These are phyloP conservation scores for Scaptomyza flava DNA, from an alignment of 2,888 invertebrate genomes.

Conservation along the genomic window DNA sequence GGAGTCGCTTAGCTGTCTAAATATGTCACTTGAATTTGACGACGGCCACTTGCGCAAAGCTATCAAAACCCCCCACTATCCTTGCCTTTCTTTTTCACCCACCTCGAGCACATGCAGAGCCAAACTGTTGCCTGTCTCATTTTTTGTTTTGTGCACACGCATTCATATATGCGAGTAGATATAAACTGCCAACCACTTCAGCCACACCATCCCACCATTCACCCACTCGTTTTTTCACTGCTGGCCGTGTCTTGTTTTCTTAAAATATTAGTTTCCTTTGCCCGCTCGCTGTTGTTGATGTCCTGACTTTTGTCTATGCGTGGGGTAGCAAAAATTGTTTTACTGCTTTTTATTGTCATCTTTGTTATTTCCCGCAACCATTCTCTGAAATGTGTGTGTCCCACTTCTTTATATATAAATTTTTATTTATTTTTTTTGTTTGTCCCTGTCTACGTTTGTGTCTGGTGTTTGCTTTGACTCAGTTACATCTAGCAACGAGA, in stretches of 20 bases:
- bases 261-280: slow-evolving; percentile 79
- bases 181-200: slow-evolving; percentile 32
- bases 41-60: slow-evolving; percentile 72
- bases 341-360: slow-evolving; percentile 80
- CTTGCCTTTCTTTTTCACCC: background rate
- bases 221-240: slow-evolving; percentile 13
- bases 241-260: slow-evolving; percentile 72
- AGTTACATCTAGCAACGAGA: slow-evolving; percentile 55
- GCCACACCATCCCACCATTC: background rate
- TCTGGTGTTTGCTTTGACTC: slow-evolving; percentile 68
- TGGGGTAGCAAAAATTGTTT: slow-evolving; percentile 65
- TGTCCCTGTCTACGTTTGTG: slow-evolving; percentile 27
- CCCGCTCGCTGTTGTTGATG: slow-evolving; percentile 23
- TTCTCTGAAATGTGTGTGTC: slow-evolving; percentile 9
- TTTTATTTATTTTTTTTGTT: slow-evolving; percentile 29
- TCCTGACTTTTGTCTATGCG: slow-evolving; percentile 33
- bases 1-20: slow-evolving; percentile 78
- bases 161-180: slow-evolving; percentile 15
- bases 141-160: slow-evolving; percentile 17
- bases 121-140: slow-evolving; percentile 61
- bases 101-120: slow-evolving; percentile 10
- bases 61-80: slow-evolving; percentile 1
- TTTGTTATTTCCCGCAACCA: slow-evolving; percentile 63
- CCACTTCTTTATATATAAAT: slow-evolving; percentile 12
- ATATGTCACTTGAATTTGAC: slow-evolving; percentile 79